Base-by-base conservation (phyloP, 2,113 vertebrate species). In the Oxyura jamaicensis region DNA sequence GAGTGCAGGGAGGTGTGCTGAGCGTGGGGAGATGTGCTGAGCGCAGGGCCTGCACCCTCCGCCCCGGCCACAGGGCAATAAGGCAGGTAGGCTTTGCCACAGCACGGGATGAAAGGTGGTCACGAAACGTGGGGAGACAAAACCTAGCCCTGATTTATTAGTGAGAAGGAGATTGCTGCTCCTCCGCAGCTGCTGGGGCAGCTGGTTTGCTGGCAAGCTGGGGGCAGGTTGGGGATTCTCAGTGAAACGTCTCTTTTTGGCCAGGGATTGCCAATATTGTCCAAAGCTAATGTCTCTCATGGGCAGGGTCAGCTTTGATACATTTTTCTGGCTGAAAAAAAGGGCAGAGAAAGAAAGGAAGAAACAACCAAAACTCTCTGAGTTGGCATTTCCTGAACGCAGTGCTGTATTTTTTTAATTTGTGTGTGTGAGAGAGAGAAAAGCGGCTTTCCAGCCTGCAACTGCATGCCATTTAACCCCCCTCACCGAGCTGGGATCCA, bases 371-470 rank as follows among this genome's bases (percentile, higher is more conserved):
- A 48, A 83, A 50, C 22, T 50, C 74, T 68, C 63, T 9, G 46
- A 71, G 65, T 25, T 88, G 92, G 73, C 73, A 72, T 88, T 95
- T 94, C 92, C 91, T 86, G 68, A n/a, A 13, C 31, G 10, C 13
- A 86, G 65, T 74, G 69, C 69, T 0, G 0, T 71, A 22, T 83
- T 90, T 91, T 91, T 96, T 95, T 71, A n/a, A 93, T 95, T 78
- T 83, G 68, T 25, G 79, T 75, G 74, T 77, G 94, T 95, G 80
- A 39, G 91, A 76, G 76, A 66, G 31, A 92, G 53, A 67, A 39
- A 39, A 56, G 11, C 0, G 31, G 46, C 36, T 78, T 91, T 75
- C 58, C 71, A 79, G 87, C 88, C 78, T 91, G 87, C 74, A 65
- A 66, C 5, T 0, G 68, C 83, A 60, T 65, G 92, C 88, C n/a